Percentiles rank a stretch among this genome's conserved stretches.
These are phyloP conservation scores for Abramis brama DNA, from an alignment of 2,113 vertebrate genomes.

Conservation along the genomic window DNA sequence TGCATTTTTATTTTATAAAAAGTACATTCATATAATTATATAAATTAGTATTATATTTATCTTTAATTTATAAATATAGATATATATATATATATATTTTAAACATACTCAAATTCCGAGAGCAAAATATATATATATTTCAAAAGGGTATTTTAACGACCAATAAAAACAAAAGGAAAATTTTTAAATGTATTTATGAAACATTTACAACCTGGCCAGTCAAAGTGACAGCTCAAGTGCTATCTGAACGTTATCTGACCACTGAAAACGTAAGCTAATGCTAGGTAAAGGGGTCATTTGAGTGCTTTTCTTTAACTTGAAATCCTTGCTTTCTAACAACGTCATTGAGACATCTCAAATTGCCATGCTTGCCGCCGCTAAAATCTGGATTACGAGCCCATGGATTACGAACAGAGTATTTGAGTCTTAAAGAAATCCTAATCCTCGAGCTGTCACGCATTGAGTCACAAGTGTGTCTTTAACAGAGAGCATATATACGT, in stretches of 20 bases:
- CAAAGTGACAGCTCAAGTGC: not conserved
- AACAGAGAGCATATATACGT: not conserved
- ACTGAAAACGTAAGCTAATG: not conserved
- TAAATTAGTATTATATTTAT: not conserved
- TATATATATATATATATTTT: no score
- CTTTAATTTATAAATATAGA: no score
- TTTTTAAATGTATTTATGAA: not conserved
- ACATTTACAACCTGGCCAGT: not conserved
- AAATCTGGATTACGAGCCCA: constrained; percentile 31
- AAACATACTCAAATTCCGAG: not conserved
- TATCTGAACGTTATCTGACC: not conserved
- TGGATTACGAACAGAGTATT: constrained; percentile 47
- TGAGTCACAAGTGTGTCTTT: not conserved
- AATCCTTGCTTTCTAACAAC: constrained; percentile 26
- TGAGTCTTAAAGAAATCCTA: constrained; percentile 45
- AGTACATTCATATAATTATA: not conserved
- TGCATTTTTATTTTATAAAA: not conserved
- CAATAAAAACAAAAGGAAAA: not conserved
- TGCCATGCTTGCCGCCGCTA: constrained; percentile 24
- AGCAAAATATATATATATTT: not conserved
- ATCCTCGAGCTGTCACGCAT: constrained; percentile 44
- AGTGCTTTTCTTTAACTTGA: not conserved
- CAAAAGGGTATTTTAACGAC: not conserved
- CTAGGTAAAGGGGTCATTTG: not conserved
- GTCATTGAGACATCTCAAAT: constrained; percentile 34